Evolutionary conservation across 1,140 invertebrate genomes (phyloP).

Genomic region (Plutomurus gul): DNA sequence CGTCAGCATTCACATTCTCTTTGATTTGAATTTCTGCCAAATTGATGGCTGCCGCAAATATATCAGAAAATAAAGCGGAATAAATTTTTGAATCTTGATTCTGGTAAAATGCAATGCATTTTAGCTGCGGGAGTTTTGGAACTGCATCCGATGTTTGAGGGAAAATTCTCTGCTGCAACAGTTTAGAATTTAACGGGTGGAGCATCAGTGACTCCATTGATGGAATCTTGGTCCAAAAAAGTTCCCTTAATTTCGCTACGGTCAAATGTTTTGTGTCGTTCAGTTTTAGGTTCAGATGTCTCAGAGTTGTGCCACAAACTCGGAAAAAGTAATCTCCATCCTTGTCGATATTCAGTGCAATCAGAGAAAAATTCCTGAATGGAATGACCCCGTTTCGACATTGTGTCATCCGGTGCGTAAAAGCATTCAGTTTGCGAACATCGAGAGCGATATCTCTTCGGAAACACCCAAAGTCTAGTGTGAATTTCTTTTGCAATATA

Average conservation of each 20-base stretch:
- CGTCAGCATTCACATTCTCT: background rate
- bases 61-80: background rate
- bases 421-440: background rate
- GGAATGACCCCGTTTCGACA: background rate
- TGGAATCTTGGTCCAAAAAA: background rate
- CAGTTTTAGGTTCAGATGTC: slow-evolving; percentile 7
- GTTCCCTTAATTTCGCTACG: background rate
- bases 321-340: slow-evolving; percentile 3
- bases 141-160: background rate
- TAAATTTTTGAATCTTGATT: background rate
- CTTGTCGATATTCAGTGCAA: background rate
- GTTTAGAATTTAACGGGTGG: background rate
- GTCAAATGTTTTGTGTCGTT: background rate
- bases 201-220: background rate
- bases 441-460: background rate
- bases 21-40: slow-evolving; percentile 1
- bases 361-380: background rate
- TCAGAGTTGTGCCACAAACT: background rate
- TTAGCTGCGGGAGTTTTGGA: background rate
- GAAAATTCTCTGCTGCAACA: background rate
- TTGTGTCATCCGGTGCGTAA: background rate
- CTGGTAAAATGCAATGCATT: background rate
- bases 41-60: background rate
- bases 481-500: background rate
- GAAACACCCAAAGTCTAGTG: background rate